Evolutionary conservation across 2,888 invertebrate genomes (phyloP), one percentile per base, ranked within the genome.

Genomic region (Drosophila parthenogenetica): DNA sequence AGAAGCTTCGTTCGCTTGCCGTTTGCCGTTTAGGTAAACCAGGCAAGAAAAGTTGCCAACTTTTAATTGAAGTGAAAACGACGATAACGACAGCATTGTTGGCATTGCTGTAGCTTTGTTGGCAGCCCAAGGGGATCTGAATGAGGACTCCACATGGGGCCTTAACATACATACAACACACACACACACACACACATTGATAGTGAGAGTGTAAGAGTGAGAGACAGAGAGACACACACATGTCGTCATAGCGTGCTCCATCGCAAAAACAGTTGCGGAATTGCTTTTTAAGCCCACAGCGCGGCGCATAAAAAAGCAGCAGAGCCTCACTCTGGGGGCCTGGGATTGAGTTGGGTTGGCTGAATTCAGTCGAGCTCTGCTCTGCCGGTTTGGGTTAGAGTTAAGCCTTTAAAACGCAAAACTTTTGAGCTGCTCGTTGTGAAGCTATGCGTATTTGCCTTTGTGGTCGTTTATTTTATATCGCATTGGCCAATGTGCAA

Each of bases 1-100:
- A 43, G 69, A 59, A 17, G 54, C 19, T 16, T 2, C 42, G n/a
- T 50, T 69, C 60, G 58, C 50, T 19, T 35, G 29, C 29, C 17
- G 49, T 35, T 40, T 71, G 67, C 69, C 80, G 74, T 83, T 86
- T 88, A 84, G 83, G 89, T 87, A 77, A 89, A 81, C 74, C 82
- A 76, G 75, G 81, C 79, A 87, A 81, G 85, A 89, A 90, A 89
- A 90, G 87, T 90, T 89, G 82, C 76, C 74, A 90, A 90, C 87
- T 89, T 90, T 90, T 89, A 90, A 90, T 90, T 90, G 89, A 89
- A 90, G 89, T 87, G 90, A 87, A 90, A 89, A 89, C 90, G 90
- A 89, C 84, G 84, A 84, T 87, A 88, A 86, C 88, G 87, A 89
- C 89, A 86, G 89, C 81, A 87, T 89, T 86, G 87, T 87, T 82